Percentiles rank a stretch among this genome's conserved stretches.
phyloP scores from a whole-genome alignment of 2,888 invertebrate genomes.

The Pseudolycoriella hygida region DNA sequence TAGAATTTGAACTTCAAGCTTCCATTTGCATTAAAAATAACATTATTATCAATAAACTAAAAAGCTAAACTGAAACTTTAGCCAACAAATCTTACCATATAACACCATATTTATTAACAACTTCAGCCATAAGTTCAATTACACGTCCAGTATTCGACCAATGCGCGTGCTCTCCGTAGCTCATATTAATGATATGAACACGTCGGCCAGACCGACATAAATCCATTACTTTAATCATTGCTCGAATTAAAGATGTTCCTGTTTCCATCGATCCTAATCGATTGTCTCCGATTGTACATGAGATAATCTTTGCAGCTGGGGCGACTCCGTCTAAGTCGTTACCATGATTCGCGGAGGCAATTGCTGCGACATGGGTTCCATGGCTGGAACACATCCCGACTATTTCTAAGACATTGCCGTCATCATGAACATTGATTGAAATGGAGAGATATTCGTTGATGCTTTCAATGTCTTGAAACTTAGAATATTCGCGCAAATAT shows the following conservation, averaged over 20 bases:
- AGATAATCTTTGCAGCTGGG: constrained; percentile 88
- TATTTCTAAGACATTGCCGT: constrained; percentile 80
- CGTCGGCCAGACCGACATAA: constrained; percentile 35
- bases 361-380: constrained; percentile 95
- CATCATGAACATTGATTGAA: constrained; percentile 79
- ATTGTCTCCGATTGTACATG: constrained; percentile 85
- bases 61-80: too few species aligned
- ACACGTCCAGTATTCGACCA: constrained; percentile 79
- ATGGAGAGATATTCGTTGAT: constrained; percentile 68
- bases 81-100: too few species aligned
- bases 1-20: too few species aligned
- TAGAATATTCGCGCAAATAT: constrained; percentile 63
- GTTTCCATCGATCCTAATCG: constrained; percentile 93
- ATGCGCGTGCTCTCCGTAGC: constrained; percentile 90
- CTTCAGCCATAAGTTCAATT: constrained; percentile 67
- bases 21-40: too few species aligned
- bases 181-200: constrained; percentile 92
- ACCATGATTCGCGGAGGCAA: constrained; percentile 72
- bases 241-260: constrained; percentile 78
- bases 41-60: too few species aligned
- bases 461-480: constrained; percentile 66
- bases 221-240: constrained; percentile 77
- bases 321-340: constrained; percentile 86
- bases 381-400: constrained; percentile 90
- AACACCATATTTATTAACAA: constrained; percentile 81